Conservation (phyloP, 2,888 invertebrate species). For the Ophraella communa region DNA sequence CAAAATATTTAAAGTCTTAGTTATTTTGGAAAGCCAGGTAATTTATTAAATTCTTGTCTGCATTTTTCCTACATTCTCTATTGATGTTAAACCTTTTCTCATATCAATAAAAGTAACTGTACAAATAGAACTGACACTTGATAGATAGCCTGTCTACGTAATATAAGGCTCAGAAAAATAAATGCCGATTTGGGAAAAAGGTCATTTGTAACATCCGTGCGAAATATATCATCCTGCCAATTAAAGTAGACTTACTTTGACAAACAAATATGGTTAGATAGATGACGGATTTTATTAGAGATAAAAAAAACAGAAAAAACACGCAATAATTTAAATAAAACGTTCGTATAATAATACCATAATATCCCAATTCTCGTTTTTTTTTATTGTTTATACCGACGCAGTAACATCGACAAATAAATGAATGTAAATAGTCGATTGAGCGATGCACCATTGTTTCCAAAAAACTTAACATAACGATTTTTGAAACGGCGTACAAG, state of each 20-base stretch:
- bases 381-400: not conserved
- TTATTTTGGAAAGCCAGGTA: too few relatives aligned
- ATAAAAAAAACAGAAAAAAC: not conserved
- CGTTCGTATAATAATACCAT: not conserved
- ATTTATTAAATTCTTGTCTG: too few relatives aligned
- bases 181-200: not conserved
- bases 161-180: not conserved
- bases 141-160: not conserved
- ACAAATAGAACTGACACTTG: not conserved
- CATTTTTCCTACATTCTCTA: too few relatives aligned
- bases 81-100: too few relatives aligned
- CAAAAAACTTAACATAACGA: slow-evolving; percentile 32
- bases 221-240: not conserved
- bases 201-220: not conserved
- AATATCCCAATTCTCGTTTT: not conserved
- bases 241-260: not conserved
- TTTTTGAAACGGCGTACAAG: slow-evolving; percentile 35
- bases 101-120: not conserved
- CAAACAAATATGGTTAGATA: not conserved
- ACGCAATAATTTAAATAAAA: not conserved
- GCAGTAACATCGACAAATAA: slow-evolving; percentile 3
- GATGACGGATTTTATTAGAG: too few relatives aligned
- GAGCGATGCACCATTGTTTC: slow-evolving; percentile 30
- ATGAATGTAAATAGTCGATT: too few relatives aligned
- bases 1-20: too few relatives aligned